These are phyloP conservation scores for Geopemphigus sp. DNA, from an alignment of 1,140 invertebrate genomes.

Conservation along the genomic window DNA sequence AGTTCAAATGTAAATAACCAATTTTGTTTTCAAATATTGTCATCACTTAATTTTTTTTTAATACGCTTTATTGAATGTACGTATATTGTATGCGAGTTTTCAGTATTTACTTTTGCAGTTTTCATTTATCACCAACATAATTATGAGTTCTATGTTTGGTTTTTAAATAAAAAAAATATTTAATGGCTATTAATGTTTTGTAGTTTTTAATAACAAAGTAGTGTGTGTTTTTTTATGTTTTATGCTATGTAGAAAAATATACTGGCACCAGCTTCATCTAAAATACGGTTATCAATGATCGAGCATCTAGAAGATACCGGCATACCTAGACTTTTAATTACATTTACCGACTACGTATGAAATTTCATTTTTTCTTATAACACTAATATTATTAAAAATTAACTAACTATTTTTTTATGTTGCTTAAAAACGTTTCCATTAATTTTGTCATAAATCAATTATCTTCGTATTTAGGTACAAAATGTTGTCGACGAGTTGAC, in stretches of 20 bases:
- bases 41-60: too few species aligned
- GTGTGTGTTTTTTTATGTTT: constrained; percentile 18
- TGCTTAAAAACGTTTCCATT: too few species aligned
- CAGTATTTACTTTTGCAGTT: not conserved
- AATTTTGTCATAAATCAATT: not conserved
- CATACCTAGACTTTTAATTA: constrained; percentile 18
- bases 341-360: constrained; percentile 22
- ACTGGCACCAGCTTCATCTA: not conserved
- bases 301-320: constrained; percentile 29
- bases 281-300: not conserved
- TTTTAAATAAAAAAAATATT: not conserved
- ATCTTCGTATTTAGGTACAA: constrained; percentile 17
- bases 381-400: too few species aligned
- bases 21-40: too few species aligned
- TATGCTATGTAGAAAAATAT: constrained; percentile 16
- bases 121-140: not conserved
- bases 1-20: too few species aligned
- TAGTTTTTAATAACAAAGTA: constrained; percentile 21
- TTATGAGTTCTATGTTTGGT: not conserved
- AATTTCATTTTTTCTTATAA: not conserved
- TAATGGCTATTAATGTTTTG: not conserved
- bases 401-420: too few species aligned
- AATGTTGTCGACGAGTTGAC: constrained; percentile 20
- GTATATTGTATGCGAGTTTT: too few species aligned
- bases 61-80: too few species aligned